Percentiles rank a stretch among this genome's conserved stretches.
phyloP scores from a whole-genome alignment of 2,888 invertebrate species.

The Cerastoderma edule region DNA sequence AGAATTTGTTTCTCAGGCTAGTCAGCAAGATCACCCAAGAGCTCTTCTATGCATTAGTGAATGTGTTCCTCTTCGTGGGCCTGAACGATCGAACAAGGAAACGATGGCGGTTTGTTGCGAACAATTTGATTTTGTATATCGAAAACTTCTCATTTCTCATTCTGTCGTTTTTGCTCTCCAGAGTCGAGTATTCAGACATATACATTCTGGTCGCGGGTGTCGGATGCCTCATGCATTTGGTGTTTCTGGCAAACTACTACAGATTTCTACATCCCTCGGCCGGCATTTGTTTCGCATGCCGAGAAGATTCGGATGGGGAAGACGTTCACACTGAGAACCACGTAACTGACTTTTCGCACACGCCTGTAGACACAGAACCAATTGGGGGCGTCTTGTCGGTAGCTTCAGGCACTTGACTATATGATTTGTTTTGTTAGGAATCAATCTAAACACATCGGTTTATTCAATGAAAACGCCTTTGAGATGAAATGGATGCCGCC shows the following conservation, averaged over 20 bases:
- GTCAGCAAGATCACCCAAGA: not conserved
- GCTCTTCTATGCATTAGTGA: conserved; percentile 4
- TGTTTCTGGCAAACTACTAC: conserved; percentile 15
- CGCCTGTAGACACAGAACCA: too few species aligned
- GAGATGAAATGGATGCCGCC: too few species aligned
- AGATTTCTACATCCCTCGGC: conserved; percentile 10
- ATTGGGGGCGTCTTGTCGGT: too few species aligned
- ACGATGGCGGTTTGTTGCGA: conserved; percentile 5
- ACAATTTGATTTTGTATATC: not conserved
- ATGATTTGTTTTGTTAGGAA: too few species aligned
- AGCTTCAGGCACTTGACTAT: too few species aligned
- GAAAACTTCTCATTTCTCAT: conserved; percentile 11
- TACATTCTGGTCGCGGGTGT: conserved; percentile 7
- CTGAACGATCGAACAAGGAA: conserved; percentile 15
- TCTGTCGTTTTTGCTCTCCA: not conserved
- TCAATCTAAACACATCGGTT: too few species aligned
- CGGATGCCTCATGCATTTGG: conserved; percentile 1
- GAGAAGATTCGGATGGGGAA: not conserved
- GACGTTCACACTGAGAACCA: too few species aligned
- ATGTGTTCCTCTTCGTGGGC: conserved; percentile 9
- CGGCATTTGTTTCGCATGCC: conserved; percentile 5
- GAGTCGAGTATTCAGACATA: not conserved
- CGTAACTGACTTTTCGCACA: too few species aligned
- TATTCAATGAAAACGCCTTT: too few species aligned
- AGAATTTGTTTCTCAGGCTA: not conserved